Base-by-base conservation (phyloP, 1,140 invertebrate genomes). In the Drosophila simulans region DNA sequence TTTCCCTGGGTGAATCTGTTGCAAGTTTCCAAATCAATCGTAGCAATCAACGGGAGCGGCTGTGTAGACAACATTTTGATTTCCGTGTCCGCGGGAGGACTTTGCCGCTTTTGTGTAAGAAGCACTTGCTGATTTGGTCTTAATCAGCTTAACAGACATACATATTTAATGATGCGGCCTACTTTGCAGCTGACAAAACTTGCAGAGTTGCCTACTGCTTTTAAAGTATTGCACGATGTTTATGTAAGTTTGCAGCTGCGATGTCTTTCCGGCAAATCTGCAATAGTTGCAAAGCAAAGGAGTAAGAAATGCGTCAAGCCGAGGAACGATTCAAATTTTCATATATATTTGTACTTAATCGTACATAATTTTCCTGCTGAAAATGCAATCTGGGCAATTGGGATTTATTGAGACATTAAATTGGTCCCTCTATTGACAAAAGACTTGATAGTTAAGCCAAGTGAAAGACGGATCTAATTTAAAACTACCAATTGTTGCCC, bases 131-230 rank as follows among this genome's bases (percentile, higher is more conserved):
- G 5, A 27, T 27, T 11, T 3, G 35, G 35, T 10, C 35, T 37
- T 37, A 37, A 37, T 37, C 10, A 37, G 35, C 10, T 37, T 37
- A 11, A 12, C 17, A 17, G 17, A 17, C 35, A 37, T 3, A 37
- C 11, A 37, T 5, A 39, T 68, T 68, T 51, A 68, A 59, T 53
- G 56, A 25, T 35, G 34, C 15, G 11, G 13, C 11, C 46, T 43
- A 12, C 34, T 58, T 55, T 59, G 54, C 69, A 73, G 77, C 77
- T 70, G 76, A 75, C 58, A 55, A 71, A 78, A 75, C 48, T 31
- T 31, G 27, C 1, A 31, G 7, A 62, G 39, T 52, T 62, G 66
- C 71, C 79, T 79, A 64, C 68, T 81, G 72, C 3, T 37, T 12
- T 37, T 4, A 5, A 37, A 37, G 4, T 13, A 5, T 37, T 10